Base-by-base conservation (phyloP, 2,113 vertebrate genomes). In the Podocnemis expansa region DNA sequence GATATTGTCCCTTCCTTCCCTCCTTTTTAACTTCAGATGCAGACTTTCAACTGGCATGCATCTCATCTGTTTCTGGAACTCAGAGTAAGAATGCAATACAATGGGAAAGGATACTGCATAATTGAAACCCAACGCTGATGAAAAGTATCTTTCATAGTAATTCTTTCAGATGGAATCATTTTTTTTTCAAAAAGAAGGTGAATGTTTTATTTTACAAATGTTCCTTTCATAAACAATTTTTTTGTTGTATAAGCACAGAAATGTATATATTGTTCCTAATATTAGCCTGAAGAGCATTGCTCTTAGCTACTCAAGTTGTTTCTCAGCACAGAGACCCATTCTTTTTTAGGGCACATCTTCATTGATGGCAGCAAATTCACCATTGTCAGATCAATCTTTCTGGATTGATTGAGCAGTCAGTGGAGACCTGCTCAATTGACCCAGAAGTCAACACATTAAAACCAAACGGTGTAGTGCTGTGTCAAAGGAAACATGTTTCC, bases 291-390 rank as follows among this genome's bases (percentile, higher is more conserved):
- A 93, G 91, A 90, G 88, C 84, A 73, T 54, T 58, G 54, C 78
- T 93, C 89, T 94, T 95, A 78, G 94, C 84, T 93, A 54, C 93
- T 90, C 51, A 91, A 89, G 60, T 84, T 95, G 76, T 55, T 88
- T 83, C 56, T 96, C 93, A 95, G 84, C 91, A 96, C 96, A 97
- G 89, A 96, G 88, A 87, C 31, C 24, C 88, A 91, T 95, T 97
- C 95, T 97, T 96, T n/a, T 10, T 47, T 47, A 47, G 10, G 10
- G 47, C 47, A 47, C 47, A 10, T 47, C 47, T 47, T 47, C 47
- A 47, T 10, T 47, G 47, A 47, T 47, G 47, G 47, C 47, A 47
- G 47, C 47, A 47, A 47, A 47, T 47, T 47, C 10, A 10, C 47
- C 47, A 47, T 47, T 8, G 47, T 47, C 47, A 47, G 47, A 47